A percentile compares a stretch with the other conserved stretches of the same genome.
Evolutionary conservation across 1,140 invertebrate species (phyloP).

Genomic region (Apis cerana): DNA sequence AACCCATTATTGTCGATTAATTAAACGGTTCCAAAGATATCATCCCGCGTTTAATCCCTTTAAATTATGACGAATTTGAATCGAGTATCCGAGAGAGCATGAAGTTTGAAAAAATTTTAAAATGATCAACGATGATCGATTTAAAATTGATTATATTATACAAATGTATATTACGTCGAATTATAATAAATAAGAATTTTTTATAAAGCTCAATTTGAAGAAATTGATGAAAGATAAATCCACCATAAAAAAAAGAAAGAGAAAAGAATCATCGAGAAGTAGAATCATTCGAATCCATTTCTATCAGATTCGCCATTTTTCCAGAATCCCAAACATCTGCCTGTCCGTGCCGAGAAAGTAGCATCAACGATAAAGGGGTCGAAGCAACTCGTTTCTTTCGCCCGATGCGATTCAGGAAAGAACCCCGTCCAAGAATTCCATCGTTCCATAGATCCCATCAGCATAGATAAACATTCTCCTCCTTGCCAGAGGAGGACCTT

Average conservation of each 20-base stretch:
- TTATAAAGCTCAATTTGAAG: too few relatives aligned
- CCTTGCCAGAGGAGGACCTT: slow-evolving; percentile 46
- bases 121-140: neutral
- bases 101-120: neutral
- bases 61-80: neutral
- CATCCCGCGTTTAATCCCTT: neutral
- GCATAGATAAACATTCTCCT: slow-evolving; percentile 67
- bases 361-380: neutral
- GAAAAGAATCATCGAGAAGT: neutral
- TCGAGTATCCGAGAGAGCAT: neutral
- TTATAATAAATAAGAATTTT: too few relatives aligned
- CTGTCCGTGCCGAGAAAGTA: neutral
- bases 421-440: slow-evolving; percentile 27
- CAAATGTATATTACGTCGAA: too few relatives aligned
- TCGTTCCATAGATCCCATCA: slow-evolving; percentile 62
- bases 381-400: neutral
- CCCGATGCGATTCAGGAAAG: slow-evolving; percentile 18
- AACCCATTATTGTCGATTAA: neutral
- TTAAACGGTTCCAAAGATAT: slow-evolving; percentile 9
- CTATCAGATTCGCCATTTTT: neutral
- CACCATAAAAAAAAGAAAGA: neutral
- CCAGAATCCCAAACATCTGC: neutral
- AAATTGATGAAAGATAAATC: too few relatives aligned
- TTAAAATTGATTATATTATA: neutral
- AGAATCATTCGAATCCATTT: neutral